Evolutionary conservation across 2,888 invertebrate genomes (phyloP).

Genomic region (Polydrusus cervinus): DNA sequence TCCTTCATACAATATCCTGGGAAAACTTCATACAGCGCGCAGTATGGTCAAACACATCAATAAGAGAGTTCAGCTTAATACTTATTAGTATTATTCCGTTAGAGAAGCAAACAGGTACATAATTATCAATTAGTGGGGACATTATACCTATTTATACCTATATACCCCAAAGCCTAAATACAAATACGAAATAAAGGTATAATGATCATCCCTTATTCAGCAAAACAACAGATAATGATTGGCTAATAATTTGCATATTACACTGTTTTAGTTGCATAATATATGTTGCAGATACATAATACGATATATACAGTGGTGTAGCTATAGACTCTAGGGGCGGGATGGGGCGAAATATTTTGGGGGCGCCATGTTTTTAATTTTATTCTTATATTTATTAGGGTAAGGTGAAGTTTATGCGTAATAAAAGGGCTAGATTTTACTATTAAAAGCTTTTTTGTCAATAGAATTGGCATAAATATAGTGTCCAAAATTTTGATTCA

Average conservation of each 20-base stretch:
- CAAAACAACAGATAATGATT: constrained; percentile 23
- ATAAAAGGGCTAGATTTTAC: no score
- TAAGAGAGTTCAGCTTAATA: background rate
- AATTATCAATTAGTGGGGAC: constrained; percentile 23
- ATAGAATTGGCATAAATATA: no score
- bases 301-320: background rate
- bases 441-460: no score
- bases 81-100: background rate
- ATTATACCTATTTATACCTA: background rate
- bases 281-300: constrained; percentile 10
- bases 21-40: no score
- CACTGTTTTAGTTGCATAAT: constrained; percentile 25
- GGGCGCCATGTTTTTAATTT: no score
- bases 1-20: no score
- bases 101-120: constrained; percentile 5
- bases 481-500: no score
- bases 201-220: constrained; percentile 24
- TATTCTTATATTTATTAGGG: no score
- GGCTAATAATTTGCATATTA: constrained; percentile 31
- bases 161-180: constrained; percentile 1
- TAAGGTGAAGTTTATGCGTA: no score
- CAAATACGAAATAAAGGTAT: constrained; percentile 26
- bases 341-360: no score
- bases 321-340: no score
- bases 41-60: no score